Percentiles rank a stretch among this genome's conserved stretches.
Evolutionary conservation across 2,797 vertebrate species (phyloP).

Genomic region (Arrhamphus sclerolepis): DNA sequence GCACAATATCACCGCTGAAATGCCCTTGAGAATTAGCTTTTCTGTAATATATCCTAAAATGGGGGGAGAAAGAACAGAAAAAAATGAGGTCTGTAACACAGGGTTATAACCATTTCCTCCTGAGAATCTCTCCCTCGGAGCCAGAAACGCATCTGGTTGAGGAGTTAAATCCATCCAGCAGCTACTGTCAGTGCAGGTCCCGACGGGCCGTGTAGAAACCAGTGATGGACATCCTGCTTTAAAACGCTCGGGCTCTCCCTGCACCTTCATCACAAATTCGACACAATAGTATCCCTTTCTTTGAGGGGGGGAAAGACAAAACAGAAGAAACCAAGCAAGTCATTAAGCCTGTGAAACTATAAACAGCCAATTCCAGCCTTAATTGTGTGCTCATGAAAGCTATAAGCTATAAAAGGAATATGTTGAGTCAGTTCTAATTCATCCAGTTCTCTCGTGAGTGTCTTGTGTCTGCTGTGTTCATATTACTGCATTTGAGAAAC

Average conservation of each 20-base stretch:
- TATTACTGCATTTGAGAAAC: too few relatives aligned
- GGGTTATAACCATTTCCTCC: slow-evolving; percentile 38
- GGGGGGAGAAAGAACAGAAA: background rate
- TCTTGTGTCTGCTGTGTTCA: too few relatives aligned
- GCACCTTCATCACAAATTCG: slow-evolving; percentile 41
- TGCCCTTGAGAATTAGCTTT: slow-evolving; percentile 54
- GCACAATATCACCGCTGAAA: slow-evolving; percentile 41
- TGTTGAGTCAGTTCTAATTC: too few relatives aligned
- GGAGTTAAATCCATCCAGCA: slow-evolving; percentile 64
- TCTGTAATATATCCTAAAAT: slow-evolving; percentile 48
- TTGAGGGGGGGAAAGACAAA: background rate
- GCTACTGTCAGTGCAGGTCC: slow-evolving; percentile 54
- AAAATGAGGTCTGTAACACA: slow-evolving; percentile 32
- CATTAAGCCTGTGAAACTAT: background rate
- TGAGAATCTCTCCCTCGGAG: slow-evolving; percentile 56
- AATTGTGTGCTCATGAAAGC: too few relatives aligned
- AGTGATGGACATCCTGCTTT: slow-evolving; percentile 58
- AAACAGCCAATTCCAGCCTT: too few relatives aligned
- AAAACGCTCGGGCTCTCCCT: slow-evolving; percentile 57
- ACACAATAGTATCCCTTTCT: slow-evolving; percentile 3
- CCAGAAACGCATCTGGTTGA: slow-evolving; percentile 61
- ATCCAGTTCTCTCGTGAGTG: too few relatives aligned
- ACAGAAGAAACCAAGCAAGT: background rate
- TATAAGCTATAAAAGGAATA: background rate
- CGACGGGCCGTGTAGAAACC: slow-evolving; percentile 34